Percentiles rank a stretch among this genome's conserved stretches.
These are phyloP conservation scores for Anneissia japonica DNA, from an alignment of 35 echinoderm and acorn worm genomes.

Conservation along the genomic window DNA sequence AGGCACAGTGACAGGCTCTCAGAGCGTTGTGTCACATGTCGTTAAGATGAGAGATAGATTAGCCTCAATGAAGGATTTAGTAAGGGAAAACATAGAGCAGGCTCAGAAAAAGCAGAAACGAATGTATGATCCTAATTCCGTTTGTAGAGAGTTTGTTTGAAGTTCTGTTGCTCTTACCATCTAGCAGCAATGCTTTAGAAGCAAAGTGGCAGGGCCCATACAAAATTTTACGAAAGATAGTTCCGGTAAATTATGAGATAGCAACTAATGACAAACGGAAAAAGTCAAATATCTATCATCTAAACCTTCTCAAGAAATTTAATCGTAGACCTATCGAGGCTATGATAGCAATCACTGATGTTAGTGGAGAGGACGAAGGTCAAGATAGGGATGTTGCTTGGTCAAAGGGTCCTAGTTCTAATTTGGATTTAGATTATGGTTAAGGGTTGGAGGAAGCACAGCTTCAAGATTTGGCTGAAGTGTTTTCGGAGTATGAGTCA, in stretches of 20 bases:
- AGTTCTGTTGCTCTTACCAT: constrained; percentile 18
- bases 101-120: background rate
- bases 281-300: background rate
- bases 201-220: constrained; percentile 21
- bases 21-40: constrained; percentile 15
- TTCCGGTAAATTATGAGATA: background rate
- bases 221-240: background rate
- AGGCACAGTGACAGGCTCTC: background rate
- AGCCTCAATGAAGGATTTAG: background rate
- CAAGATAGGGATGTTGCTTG: background rate
- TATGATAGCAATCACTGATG: background rate
- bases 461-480: background rate
- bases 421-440: background rate
- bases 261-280: background rate
- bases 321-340: background rate
- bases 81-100: background rate
- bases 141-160: background rate
- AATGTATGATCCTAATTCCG: background rate
- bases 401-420: no score
- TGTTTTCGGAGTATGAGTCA: background rate
- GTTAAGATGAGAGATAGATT: background rate
- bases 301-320: constrained; percentile 15
- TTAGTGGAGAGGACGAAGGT: background rate
- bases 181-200: background rate
- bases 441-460: background rate